Base-by-base conservation (phyloP, 2,797 vertebrate species). In the Hybognathus amarus region DNA sequence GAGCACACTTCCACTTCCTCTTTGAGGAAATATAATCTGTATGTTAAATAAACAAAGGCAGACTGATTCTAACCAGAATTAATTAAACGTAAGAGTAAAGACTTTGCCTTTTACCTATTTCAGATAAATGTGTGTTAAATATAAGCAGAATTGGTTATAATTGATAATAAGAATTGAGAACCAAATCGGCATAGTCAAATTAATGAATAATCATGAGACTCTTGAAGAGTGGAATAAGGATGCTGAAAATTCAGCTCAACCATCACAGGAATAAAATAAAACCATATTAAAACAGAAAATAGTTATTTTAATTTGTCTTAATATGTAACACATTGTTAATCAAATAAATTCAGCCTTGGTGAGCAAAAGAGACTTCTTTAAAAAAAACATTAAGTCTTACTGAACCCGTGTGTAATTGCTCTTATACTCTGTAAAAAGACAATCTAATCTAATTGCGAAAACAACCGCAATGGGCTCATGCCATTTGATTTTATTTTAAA, bases 401-500 rank as follows among this genome's bases (percentile, higher is more conserved):
- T 70, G n/a, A 70, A n/a, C 4, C 6, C 18, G 2, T 20, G 50
- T 56, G 47, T 7, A 20, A 33, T 20, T 56, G 22, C 7, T n/a
- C 12, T 38, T 54, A 20, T 56, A 38, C 5, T 52, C 18, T 73
- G 5, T 52, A 75, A 75, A 36, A 75, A 75, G 3, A 74, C 6
- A 38, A 15, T 75, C 71, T 36, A 56, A 9, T 6, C 52, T 56
- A 56, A 56, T 56, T 79, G 56, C 24, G 79, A 83, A 71, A 40
- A 30, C 52, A 50, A 27, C 64, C 77, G n/a, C 50, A 56, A 38
- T 56, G 20, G 12, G 30, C 33, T n/a, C 12, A 83, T 11, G 87
- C 90, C 90, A 90, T 89, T 91, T 91, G 91, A 85, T 91, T 93
- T 92, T 77, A 77, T 89, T 93, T 93, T 90, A 85, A 87, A 50